phyloP scores from a whole-genome alignment of 1,140 invertebrate species.

The Drosophila nigrodunni region DNA sequence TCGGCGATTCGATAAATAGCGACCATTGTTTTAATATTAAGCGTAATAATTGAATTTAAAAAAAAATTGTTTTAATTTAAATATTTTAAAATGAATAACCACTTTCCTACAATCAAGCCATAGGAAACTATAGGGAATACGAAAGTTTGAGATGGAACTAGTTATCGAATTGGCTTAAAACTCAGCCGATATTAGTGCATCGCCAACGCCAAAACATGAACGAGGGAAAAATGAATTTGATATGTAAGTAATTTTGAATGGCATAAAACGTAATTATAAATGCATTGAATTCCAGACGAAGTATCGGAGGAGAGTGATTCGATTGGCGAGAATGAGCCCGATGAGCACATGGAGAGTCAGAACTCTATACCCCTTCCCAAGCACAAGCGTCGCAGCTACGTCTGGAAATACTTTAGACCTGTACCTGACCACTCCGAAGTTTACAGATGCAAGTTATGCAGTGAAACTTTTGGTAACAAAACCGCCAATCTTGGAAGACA shows the following conservation, averaged over 20 bases:
- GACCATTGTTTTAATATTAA: too few relatives aligned
- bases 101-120: too few relatives aligned
- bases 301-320: slow-evolving; percentile 37
- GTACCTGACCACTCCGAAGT: slow-evolving; percentile 45
- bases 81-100: too few relatives aligned
- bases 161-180: slow-evolving; percentile 26
- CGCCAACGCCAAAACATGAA: slow-evolving; percentile 20
- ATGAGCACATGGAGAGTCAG: slow-evolving; percentile 29
- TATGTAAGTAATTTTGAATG: slow-evolving; percentile 32
- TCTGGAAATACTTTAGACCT: slow-evolving; percentile 55
- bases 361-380: slow-evolving; percentile 28
- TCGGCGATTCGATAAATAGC: too few relatives aligned
- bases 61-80: too few relatives aligned
- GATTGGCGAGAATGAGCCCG: slow-evolving; percentile 20
- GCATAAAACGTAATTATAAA: slow-evolving; percentile 1
- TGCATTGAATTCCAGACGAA: not conserved
- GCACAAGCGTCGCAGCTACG: slow-evolving; percentile 56
- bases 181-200: slow-evolving; percentile 19
- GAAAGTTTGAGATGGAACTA: slow-evolving; percentile 8
- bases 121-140: not conserved
- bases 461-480: slow-evolving; percentile 50
- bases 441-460: slow-evolving; percentile 51
- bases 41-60: too few relatives aligned
- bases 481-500: slow-evolving; percentile 58
- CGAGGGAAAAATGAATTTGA: slow-evolving; percentile 37